A percentile compares a stretch with the other conserved stretches of the same genome.
These are phyloP conservation scores for Heliconius himera DNA, from an alignment of 1,140 invertebrate genomes.

Conservation along the genomic window DNA sequence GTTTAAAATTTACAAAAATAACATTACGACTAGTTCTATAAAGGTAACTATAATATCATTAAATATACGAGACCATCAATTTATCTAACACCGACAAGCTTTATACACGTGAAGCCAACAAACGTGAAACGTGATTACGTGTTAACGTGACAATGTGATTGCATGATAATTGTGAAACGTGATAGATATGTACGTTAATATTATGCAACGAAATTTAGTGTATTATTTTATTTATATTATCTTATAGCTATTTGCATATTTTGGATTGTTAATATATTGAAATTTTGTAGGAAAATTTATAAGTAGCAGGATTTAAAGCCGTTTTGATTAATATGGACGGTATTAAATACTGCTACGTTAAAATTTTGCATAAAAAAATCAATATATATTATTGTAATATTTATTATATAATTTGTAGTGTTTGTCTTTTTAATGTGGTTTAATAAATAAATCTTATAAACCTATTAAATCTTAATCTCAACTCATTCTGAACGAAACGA, in stretches of 20 bases:
- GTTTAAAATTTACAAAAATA: conserved; percentile 68
- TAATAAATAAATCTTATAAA: neutral
- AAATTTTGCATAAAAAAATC: neutral
- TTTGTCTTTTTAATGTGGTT: neutral
- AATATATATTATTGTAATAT: neutral
- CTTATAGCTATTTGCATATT: neutral
- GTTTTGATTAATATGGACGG: neutral
- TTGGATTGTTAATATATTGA: neutral
- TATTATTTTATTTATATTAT: neutral
- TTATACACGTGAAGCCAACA: conserved; percentile 12
- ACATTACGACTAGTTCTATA: conserved; percentile 68
- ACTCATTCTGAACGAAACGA: neutral
- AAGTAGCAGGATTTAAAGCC: neutral
- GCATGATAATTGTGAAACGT: neutral
- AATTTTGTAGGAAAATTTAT: neutral
- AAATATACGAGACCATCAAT: conserved; percentile 47
- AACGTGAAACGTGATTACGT: neutral
- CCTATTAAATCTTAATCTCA: no score
- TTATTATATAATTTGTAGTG: neutral
- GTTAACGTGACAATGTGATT: neutral
- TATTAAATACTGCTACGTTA: neutral
- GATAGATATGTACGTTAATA: conserved; percentile 11
- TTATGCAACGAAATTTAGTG: conserved; percentile 1
- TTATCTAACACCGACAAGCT: conserved; percentile 22
- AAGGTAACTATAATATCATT: conserved; percentile 56